Evolutionary conservation across 1,140 invertebrate genomes (phyloP).

Genomic region (Saccostrea echinata): DNA sequence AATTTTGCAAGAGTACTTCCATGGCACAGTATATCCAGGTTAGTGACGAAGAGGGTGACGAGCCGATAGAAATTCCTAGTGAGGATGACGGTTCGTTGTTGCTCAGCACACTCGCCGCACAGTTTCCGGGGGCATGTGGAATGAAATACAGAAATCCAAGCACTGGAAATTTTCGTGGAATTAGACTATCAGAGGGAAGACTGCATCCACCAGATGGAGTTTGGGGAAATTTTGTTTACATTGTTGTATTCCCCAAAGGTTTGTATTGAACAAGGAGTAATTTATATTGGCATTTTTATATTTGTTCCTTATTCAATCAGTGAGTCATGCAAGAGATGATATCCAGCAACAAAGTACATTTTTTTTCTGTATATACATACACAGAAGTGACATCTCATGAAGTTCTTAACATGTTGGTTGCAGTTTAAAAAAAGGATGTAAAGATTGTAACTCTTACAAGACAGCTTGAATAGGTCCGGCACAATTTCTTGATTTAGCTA

Average conservation of each 20-base stretch:
- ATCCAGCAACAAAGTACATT: no score
- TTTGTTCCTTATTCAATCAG: neutral
- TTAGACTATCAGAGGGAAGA: conserved; percentile 90
- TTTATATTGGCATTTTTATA: neutral
- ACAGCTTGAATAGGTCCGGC: no score
- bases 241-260: conserved; percentile 97
- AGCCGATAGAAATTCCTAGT: conserved; percentile 94
- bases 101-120: conserved; percentile 91
- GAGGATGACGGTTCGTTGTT: conserved; percentile 88
- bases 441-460: no score
- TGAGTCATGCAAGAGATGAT: neutral
- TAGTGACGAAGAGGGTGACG: conserved; percentile 92
- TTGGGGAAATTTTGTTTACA: conserved; percentile 93
- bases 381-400: no score
- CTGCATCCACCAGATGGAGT: conserved; percentile 88
- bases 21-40: conserved; percentile 72
- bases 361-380: no score
- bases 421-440: no score
- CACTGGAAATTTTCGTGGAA: conserved; percentile 90
- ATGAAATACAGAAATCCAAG: conserved; percentile 87
- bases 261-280: conserved; percentile 6
- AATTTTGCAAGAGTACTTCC: neutral
- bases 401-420: no score
- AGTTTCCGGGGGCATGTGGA: conserved; percentile 95
- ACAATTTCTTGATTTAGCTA: no score